Evolutionary conservation across 1,140 invertebrate genomes (phyloP).

Genomic region (Metopolophium dirhodum): DNA sequence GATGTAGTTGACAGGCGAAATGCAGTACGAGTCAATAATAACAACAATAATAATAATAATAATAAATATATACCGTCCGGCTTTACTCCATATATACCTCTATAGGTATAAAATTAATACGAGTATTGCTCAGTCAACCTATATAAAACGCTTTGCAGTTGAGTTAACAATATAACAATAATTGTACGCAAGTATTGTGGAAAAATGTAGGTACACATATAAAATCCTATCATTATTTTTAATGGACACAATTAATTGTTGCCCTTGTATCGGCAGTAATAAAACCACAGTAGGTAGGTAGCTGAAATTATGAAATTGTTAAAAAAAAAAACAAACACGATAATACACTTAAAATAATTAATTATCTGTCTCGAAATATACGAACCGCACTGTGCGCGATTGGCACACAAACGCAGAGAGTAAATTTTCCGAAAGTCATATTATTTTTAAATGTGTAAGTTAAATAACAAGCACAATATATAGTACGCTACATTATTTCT

Average conservation of each 20-base stretch:
- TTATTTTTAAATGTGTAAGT: background rate
- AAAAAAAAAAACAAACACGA: background rate
- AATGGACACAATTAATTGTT: conserved; percentile 4
- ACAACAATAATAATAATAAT: background rate
- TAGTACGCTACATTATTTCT: background rate
- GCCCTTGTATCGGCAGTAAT: background rate
- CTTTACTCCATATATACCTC: background rate
- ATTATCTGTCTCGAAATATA: background rate
- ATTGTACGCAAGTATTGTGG: background rate
- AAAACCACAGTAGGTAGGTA: background rate
- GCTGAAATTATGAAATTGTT: background rate
- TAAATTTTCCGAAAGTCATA: background rate
- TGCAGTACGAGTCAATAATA: background rate
- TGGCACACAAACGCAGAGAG: background rate
- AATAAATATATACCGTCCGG: background rate
- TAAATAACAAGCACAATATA: background rate
- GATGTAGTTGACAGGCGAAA: background rate
- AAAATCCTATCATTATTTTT: conserved; percentile 10
- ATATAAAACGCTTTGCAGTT: background rate
- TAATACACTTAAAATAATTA: background rate
- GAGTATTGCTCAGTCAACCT: background rate
- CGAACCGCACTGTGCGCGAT: background rate
- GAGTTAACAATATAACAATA: background rate
- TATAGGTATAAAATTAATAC: background rate
- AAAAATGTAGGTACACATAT: conserved; percentile 14